Percentiles rank a stretch among this genome's conserved stretches.
These are phyloP conservation scores for Notodonta dromedarius DNA, from an alignment of 2,888 invertebrate genomes.

Conservation along the genomic window DNA sequence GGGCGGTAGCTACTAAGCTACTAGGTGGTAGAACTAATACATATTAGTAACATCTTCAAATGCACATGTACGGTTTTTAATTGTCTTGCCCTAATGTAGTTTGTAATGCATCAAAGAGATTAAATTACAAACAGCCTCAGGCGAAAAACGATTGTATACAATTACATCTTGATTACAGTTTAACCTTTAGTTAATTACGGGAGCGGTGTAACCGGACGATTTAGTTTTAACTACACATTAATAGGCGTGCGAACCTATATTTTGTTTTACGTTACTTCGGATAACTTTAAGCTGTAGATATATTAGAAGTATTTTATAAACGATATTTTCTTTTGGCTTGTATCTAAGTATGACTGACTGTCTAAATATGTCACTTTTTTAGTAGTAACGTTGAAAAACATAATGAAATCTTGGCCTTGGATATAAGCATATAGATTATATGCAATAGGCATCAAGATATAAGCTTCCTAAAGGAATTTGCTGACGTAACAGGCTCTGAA, in stretches of 20 bases:
- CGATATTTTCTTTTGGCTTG: no score
- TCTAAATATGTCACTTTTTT: no score
- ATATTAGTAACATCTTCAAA: not conserved
- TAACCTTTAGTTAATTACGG: conserved; percentile 67
- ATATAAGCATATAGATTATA: not conserved
- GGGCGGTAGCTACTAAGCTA: no score
- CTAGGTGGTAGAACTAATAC: no score
- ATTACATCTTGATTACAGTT: conserved; percentile 70
- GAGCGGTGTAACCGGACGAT: conserved; percentile 39
- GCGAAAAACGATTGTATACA: conserved; percentile 59
- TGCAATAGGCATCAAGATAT: not conserved
- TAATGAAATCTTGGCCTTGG: no score
- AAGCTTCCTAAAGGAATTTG: conserved; percentile 27
- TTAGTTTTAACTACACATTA: conserved; percentile 44
- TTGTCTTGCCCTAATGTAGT: conserved; percentile 36
- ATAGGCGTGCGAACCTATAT: conserved; percentile 39
- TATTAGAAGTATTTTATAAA: no score
- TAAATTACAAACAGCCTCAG: conserved; percentile 59
- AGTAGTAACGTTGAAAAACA: not conserved
- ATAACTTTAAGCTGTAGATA: no score
- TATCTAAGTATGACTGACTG: no score
- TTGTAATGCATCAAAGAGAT: conserved; percentile 56
- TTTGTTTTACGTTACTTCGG: not conserved
- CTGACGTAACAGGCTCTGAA: conserved; percentile 42
- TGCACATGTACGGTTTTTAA: conserved; percentile 11